Evolutionary conservation across 1,140 invertebrate genomes (phyloP).

Genomic region (Heliconius himera): DNA sequence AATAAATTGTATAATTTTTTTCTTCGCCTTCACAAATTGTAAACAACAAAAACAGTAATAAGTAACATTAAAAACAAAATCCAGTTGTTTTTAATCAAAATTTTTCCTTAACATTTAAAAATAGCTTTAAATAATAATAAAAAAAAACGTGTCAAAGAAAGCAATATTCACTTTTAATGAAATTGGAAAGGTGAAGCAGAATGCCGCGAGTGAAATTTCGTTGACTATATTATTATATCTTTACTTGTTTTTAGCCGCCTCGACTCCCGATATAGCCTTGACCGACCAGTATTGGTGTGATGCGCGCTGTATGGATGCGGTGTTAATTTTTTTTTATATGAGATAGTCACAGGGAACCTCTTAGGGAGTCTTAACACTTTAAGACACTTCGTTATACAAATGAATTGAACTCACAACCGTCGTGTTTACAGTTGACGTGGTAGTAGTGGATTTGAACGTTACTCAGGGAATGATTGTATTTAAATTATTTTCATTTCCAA

Average conservation of each 20-base stretch:
- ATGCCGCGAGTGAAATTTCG: constrained; percentile 35
- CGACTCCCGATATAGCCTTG: constrained; percentile 25
- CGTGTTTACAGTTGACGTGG: too few species aligned
- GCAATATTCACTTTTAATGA: neutral
- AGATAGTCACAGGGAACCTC: too few species aligned
- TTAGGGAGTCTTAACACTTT: too few species aligned
- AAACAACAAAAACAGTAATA: too few species aligned
- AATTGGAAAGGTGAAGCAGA: constrained; percentile 31
- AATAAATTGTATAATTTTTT: too few species aligned
- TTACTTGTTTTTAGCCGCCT: neutral
- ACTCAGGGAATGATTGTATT: too few species aligned
- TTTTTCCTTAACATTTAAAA: neutral
- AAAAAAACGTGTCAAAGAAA: constrained; percentile 23
- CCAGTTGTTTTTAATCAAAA: neutral
- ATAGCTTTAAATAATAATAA: neutral
- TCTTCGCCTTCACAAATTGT: too few species aligned
- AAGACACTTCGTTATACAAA: too few species aligned
- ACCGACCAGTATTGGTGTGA: constrained; percentile 8
- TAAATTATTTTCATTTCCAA: too few species aligned
- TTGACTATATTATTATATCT: neutral
- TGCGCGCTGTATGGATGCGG: constrained; percentile 2
- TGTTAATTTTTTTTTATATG: neutral
- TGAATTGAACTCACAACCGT: too few species aligned
- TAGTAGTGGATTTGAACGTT: too few species aligned
- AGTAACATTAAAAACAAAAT: neutral